Evolutionary conservation across 2,888 invertebrate genomes (phyloP).

Genomic region (Hirtodrosophila confusa): DNA sequence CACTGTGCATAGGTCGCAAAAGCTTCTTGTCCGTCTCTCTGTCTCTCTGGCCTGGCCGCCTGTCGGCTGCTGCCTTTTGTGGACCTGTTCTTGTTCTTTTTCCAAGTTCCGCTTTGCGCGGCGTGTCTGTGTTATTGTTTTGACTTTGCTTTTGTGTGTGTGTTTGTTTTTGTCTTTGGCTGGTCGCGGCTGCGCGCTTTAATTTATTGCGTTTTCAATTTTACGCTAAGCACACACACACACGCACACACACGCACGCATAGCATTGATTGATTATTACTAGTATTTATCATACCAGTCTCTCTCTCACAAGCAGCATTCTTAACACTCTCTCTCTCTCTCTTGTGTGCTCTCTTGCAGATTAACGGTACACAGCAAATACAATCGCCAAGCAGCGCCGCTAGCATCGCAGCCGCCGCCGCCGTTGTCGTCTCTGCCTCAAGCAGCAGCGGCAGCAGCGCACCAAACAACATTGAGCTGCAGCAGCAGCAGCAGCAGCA

Average conservation of each 20-base stretch:
- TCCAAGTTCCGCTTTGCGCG: slow-evolving; percentile 50
- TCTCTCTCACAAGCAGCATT: slow-evolving; percentile 9
- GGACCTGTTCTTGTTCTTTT: slow-evolving; percentile 53
- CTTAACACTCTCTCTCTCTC: slow-evolving; percentile 3
- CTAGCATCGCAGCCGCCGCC: slow-evolving; percentile 56
- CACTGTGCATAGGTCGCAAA: background rate
- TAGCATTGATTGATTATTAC: slow-evolving; percentile 23
- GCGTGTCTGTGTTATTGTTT: slow-evolving; percentile 33
- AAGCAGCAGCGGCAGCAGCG: slow-evolving; percentile 72
- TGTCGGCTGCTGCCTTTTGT: slow-evolving; percentile 42
- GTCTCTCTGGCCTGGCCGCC: background rate
- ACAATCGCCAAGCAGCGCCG: slow-evolving; percentile 63
- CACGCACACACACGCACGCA: slow-evolving; percentile 2
- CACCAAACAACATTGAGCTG: slow-evolving; percentile 32
- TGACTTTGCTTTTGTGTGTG: slow-evolving; percentile 20
- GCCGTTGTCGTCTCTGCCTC: slow-evolving; percentile 61
- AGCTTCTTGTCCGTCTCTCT: slow-evolving; percentile 24
- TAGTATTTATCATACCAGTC: slow-evolving; percentile 7
- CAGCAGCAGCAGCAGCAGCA: slow-evolving; percentile 66
- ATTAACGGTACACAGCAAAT: slow-evolving; percentile 73
- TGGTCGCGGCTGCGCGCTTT: slow-evolving; percentile 55
- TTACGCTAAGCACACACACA: slow-evolving; percentile 8
- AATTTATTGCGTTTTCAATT: slow-evolving; percentile 64
- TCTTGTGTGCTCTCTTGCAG: slow-evolving; percentile 36
- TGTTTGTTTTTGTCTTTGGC: slow-evolving; percentile 15